Conservation (phyloP, 2,797 vertebrate species). For the Monodelphis domestica region DNA sequence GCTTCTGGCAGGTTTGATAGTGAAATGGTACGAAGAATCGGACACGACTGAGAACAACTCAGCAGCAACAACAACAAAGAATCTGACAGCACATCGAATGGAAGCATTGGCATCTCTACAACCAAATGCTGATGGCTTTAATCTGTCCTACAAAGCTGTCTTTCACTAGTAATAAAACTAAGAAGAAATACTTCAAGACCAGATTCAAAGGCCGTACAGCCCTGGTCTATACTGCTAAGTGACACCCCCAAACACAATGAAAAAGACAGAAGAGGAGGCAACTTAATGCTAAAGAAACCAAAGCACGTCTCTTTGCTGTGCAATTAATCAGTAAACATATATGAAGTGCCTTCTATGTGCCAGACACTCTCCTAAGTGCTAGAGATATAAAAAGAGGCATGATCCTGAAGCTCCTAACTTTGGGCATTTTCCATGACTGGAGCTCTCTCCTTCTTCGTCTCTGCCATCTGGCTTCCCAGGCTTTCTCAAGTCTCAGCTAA, state of each 20-base stretch:
- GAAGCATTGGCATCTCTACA: conserved; percentile 58
- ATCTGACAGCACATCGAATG: conserved; percentile 67
- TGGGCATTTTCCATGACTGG: background rate
- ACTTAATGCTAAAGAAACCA: background rate
- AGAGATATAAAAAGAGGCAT: background rate
- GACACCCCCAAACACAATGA: conserved; percentile 49
- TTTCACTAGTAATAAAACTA: conserved; percentile 61
- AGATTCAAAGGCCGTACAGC: conserved; percentile 36
- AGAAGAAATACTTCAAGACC: conserved; percentile 59
- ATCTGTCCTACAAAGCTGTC: conserved; percentile 61
- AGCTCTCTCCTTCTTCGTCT: background rate
- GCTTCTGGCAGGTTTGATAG: conserved; percentile 62
- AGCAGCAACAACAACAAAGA: too few relatives aligned
- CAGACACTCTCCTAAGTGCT: background rate
- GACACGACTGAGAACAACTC: too few relatives aligned
- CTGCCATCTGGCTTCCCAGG: background rate
- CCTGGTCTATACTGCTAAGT: conserved; percentile 42
- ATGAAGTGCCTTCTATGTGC: background rate
- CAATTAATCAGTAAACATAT: background rate
- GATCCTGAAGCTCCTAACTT: background rate
- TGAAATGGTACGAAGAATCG: conserved; percentile 62
- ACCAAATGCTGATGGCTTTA: conserved; percentile 50
- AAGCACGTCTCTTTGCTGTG: background rate
- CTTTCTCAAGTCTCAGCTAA: background rate
- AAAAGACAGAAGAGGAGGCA: conserved; percentile 20